Conservation (phyloP, 2,888 invertebrate genomes). For the Ceriagrion tenellum region DNA sequence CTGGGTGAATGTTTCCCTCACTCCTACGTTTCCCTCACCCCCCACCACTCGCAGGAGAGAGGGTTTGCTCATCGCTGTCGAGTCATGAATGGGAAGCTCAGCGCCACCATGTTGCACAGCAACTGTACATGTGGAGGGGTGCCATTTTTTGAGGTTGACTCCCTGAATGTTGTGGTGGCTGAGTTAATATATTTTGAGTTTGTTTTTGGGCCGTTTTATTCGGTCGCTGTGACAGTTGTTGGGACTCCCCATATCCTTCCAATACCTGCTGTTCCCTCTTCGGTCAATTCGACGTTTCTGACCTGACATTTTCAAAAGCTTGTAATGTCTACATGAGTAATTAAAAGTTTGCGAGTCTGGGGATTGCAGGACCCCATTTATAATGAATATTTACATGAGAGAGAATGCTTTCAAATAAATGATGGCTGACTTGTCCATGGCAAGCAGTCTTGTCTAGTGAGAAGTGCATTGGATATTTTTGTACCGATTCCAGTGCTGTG, state of each 20-base stretch:
- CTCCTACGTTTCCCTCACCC: no score
- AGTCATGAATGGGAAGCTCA: no score
- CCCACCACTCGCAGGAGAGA: no score
- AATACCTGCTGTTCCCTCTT: not conserved
- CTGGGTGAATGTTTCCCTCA: no score
- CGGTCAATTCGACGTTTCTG: not conserved
- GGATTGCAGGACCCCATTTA: not conserved
- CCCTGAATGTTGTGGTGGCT: not conserved
- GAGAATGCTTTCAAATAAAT: not conserved
- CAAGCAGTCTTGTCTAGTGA: not conserved
- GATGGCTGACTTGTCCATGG: not conserved
- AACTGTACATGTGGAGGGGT: no score
- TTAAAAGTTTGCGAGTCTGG: not conserved
- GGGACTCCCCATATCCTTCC: not conserved
- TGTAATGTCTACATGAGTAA: conserved; percentile 8
- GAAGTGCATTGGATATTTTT: conserved; percentile 11
- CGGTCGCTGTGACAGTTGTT: not conserved
- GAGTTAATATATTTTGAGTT: not conserved
- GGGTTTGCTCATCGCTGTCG: no score
- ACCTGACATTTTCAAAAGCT: not conserved
- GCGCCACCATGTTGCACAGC: no score
- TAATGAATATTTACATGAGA: conserved; percentile 33
- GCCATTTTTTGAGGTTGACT: no score
- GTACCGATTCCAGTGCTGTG: not conserved
- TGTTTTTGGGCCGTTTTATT: not conserved